Conservation (phyloP, 2,797 vertebrate species). For the Pseudochaenichthys georgianus region DNA sequence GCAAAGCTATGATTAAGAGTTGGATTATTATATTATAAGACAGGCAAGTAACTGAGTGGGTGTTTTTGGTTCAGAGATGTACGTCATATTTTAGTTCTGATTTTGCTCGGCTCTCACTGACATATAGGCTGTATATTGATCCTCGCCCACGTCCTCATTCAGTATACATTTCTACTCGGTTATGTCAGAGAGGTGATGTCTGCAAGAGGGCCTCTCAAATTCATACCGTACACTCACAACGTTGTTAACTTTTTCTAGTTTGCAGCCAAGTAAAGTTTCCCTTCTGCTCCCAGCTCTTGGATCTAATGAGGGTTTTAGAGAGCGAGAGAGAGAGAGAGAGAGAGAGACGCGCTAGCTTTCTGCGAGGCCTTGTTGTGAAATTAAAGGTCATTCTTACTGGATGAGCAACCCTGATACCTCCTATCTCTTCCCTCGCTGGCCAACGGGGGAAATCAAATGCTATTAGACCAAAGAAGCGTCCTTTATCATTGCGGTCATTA, state of each 20-base stretch:
- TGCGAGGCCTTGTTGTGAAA: constrained; percentile 80
- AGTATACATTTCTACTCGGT: constrained; percentile 18
- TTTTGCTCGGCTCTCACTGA: constrained; percentile 25
- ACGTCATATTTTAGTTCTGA: constrained; percentile 25
- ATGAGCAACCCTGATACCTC: constrained; percentile 77
- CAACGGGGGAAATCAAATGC: constrained; percentile 83
- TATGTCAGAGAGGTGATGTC: constrained; percentile 42
- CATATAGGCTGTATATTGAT: constrained; percentile 48
- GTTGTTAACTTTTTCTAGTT: constrained; percentile 75
- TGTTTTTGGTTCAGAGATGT: constrained; percentile 42
- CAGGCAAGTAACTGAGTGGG: constrained; percentile 17
- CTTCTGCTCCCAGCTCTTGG: constrained; percentile 53
- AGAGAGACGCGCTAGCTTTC: constrained; percentile 62
- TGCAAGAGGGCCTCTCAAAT: constrained; percentile 50
- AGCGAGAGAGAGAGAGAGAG: constrained; percentile 21
- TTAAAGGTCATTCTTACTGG: constrained; percentile 82
- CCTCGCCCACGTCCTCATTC: constrained; percentile 37
- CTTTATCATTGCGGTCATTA: constrained; percentile 80
- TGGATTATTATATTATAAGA: constrained; percentile 47
- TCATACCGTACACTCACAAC: constrained; percentile 30
- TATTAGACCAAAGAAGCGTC: constrained; percentile 77
- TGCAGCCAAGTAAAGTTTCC: constrained; percentile 73
- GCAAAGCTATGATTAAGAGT: constrained; percentile 57
- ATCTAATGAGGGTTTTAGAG: constrained; percentile 76
- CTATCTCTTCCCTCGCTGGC: constrained; percentile 67